Conservation (phyloP, 2,888 invertebrate species). For the Poecilobothrus nobilitatus region DNA sequence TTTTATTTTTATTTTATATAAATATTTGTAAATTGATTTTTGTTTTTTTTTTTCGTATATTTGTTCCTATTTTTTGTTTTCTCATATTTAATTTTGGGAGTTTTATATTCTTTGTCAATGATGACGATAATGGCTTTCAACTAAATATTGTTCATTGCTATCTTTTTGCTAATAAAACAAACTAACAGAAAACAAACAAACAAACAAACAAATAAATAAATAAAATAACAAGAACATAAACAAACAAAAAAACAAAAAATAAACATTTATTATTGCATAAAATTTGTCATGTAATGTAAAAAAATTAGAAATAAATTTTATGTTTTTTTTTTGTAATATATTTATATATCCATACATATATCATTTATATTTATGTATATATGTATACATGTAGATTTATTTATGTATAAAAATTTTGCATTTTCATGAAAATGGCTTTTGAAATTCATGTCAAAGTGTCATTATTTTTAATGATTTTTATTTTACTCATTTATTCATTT, state of each 20-base stretch:
- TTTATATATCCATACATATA: not conserved
- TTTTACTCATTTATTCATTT: not conserved
- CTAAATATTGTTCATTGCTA: not conserved
- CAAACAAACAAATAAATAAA: too few relatives aligned
- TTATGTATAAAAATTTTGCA: not conserved
- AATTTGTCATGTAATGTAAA: not conserved
- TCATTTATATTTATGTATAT: not conserved
- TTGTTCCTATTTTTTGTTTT: too few relatives aligned
- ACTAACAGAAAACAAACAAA: too few relatives aligned
- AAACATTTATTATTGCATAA: not conserved
- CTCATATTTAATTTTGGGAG: too few relatives aligned
- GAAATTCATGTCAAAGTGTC: not conserved
- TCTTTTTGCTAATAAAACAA: not conserved
- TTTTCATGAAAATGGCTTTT: not conserved
- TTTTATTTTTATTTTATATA: too few relatives aligned
- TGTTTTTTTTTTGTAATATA: not conserved
- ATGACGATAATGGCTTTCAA: too few relatives aligned
- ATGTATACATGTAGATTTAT: too few relatives aligned
- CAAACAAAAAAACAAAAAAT: not conserved
- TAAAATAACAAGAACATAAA: too few relatives aligned
- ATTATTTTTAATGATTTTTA: not conserved
- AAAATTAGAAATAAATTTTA: not conserved
- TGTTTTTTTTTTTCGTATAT: too few relatives aligned
- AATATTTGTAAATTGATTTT: too few relatives aligned
- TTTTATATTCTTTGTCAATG: too few relatives aligned